Base-by-base conservation (phyloP, 2,888 invertebrate species). In the Napeogenes inachia region DNA sequence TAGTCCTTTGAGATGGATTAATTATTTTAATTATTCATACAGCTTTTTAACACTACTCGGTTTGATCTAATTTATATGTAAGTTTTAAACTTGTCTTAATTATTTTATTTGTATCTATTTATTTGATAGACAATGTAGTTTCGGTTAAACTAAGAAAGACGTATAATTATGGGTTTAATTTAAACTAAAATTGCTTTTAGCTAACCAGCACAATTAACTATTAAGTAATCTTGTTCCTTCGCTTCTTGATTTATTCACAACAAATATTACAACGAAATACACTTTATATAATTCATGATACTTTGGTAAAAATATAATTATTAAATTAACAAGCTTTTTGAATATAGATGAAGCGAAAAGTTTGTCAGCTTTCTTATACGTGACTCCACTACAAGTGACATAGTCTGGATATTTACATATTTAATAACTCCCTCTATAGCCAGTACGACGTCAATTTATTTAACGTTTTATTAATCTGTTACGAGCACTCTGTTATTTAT, bases 1-100 rank as follows among this genome's bases (percentile, higher is more conserved):
- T 75, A 70, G 73, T 76, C 75, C 73, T 73, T 68, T 69, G 69
- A 75, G 74, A 69, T 65, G 70, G 71, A 74, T 73, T 67, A 69
- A 63, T 69, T 64, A 62, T 70, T 69, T 67, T 67, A 61, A 70
- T 60, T 60, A 58, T 47, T 35, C 46, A 13, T 35, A 35, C 35
- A 45, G 10, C 35, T 53, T 60, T 64, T 47, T 21, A 47, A 21
- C 30, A 50, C 50, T 30, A 50, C 2, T 30, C 4, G 8, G 21
- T 30, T 8, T 50, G 5, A 13, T 50, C 21, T 50, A 50, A 50
- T 50, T 50, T 50, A 30, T 50, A 21, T 21, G 10, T 50, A 13
- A 47, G n/a, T 12, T 30, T 5, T 30, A 50, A 30, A 21, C 8
- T 30, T 30, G n/a, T 6, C 30, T 2, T 1, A 50, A 21, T 47